These are phyloP conservation scores for Penaeus indicus DNA, from an alignment of 1,140 invertebrate genomes.

Conservation along the genomic window DNA sequence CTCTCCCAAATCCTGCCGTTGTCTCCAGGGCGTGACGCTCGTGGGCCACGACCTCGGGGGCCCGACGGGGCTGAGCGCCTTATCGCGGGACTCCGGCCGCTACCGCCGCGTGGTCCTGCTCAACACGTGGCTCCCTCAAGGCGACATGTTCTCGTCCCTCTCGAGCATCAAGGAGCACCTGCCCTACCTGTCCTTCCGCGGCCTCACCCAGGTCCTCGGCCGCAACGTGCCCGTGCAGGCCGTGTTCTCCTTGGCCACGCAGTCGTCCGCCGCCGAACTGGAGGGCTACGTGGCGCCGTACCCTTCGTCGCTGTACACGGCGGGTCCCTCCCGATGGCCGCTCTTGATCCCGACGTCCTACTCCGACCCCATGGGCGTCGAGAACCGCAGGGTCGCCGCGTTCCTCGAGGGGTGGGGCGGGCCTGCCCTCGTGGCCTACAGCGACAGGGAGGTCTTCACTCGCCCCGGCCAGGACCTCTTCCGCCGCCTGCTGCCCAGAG, in stretches of 20 bases:
- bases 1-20: neutral
- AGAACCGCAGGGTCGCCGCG: slow-evolving; percentile 27
- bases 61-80: slow-evolving; percentile 48
- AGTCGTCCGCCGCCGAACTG: neutral
- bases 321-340: slow-evolving; percentile 40
- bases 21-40: slow-evolving; percentile 45
- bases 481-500: slow-evolving; percentile 26
- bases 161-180: neutral
- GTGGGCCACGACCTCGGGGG: slow-evolving; percentile 46
- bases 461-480: slow-evolving; percentile 11
- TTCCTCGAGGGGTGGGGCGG: slow-evolving; percentile 29
- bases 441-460: slow-evolving; percentile 49
- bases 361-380: slow-evolving; percentile 31
- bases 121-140: slow-evolving; percentile 54
- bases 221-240: slow-evolving; percentile 19
- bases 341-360: slow-evolving; percentile 22
- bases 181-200: slow-evolving; percentile 28
- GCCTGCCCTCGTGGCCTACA: slow-evolving; percentile 45
- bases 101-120: slow-evolving; percentile 47
- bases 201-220: neutral
- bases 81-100: slow-evolving; percentile 34
- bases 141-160: slow-evolving; percentile 31
- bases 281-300: slow-evolving; percentile 44
- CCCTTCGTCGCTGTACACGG: slow-evolving; percentile 41
- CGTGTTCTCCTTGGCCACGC: slow-evolving; percentile 31